phyloP scores from a whole-genome alignment of 1,140 invertebrate genomes.

The Drosophila mayri region DNA sequence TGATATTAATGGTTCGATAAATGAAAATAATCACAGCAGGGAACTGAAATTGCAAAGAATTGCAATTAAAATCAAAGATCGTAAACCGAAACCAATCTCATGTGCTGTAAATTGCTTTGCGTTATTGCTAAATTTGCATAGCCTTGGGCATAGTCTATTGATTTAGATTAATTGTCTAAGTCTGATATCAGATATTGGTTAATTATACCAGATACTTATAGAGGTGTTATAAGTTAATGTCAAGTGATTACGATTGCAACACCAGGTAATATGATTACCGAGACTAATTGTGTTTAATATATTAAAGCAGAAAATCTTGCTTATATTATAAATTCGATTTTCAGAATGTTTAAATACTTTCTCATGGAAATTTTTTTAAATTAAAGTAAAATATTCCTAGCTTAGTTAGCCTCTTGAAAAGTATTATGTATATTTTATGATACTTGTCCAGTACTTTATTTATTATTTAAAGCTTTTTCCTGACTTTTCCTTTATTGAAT shows the following conservation, averaged over 20 bases:
- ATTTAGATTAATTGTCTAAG: slow-evolving; percentile 32
- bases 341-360: too few species aligned
- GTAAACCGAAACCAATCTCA: slow-evolving; percentile 40
- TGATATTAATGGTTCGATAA: slow-evolving; percentile 39
- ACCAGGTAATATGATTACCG: not conserved
- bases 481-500: not conserved
- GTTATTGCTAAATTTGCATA: slow-evolving; percentile 39
- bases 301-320: not conserved
- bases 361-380: not conserved
- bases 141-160: slow-evolving; percentile 29
- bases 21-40: slow-evolving; percentile 61
- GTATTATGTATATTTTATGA: not conserved
- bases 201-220: not conserved
- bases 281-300: not conserved
- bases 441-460: not conserved
- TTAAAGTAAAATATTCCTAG: not conserved
- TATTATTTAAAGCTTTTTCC: not conserved
- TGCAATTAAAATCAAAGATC: slow-evolving; percentile 43
- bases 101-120: slow-evolving; percentile 10
- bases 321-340: too few species aligned
- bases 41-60: slow-evolving; percentile 19
- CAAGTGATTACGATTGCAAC: not conserved
- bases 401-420: not conserved
- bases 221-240: not conserved
- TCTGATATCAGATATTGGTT: not conserved